Evolutionary conservation across 1,140 invertebrate genomes (phyloP), one percentile per base, ranked within the genome.

Genomic region (Dermatophagoides farinae): DNA sequence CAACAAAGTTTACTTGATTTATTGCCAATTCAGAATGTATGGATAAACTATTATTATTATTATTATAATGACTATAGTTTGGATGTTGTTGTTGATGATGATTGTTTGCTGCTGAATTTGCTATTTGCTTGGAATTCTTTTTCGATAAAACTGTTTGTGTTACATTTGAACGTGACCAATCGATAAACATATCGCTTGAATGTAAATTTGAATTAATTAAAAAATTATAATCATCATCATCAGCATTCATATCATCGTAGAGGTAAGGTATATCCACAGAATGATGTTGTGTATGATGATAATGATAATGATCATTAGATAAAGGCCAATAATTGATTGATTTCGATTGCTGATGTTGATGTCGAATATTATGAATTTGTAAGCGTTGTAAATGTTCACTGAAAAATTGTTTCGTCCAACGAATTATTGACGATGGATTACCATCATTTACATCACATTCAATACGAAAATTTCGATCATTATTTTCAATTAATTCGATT

Each of bases 11-110:
- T 0, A 87, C 82, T 66, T 82, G 74, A 50, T 80, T 78, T 51
- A 97, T 81, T 40, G 82, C 79, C 6, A 97, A 66, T 80, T 85
- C 84, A 25, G 88, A 44, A 85, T 85, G 40, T 82, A 88, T 57
- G 78, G 77, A 67, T 82, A 43, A 12, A 16, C 18, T 8, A 14
- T 9, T 37, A 16, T 31, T 31, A 31, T 31, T 8, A 14, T 9
- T 37, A 16, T 31, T 31, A 31, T 31, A 31, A 31, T 31, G 31
- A 31, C 31, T 31, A 31, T 31, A 8, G 31, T 31, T 31, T 31
- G 31, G 2, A 31, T 31, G 2, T 4, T 31, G 2, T 4, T 31
- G 2, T 4, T 31, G 31, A 31, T 31, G 31, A 31, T 31, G 2
- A 31, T 31, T 31, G 8, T 31, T 31, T 4, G 2, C 8, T 31